These are phyloP conservation scores for Sebastes vulpes DNA, from an alignment of 2,797 vertebrate species.

Conservation along the genomic window DNA sequence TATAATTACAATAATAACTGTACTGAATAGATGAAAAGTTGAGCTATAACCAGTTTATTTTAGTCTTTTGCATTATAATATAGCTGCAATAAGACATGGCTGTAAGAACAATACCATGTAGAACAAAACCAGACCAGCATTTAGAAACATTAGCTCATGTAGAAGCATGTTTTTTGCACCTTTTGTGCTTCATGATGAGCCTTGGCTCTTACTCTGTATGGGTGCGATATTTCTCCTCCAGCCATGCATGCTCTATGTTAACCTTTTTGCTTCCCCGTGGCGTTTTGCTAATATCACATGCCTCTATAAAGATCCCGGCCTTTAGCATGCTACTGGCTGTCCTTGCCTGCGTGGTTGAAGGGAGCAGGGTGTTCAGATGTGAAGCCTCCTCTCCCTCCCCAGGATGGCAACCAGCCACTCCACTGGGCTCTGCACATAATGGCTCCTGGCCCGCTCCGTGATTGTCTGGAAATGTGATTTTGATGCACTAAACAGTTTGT, in stretches of 20 bases:
- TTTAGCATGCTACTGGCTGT: constrained; percentile 45
- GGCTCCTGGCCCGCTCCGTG: constrained; percentile 62
- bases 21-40: neutral
- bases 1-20: neutral
- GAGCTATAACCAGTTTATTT: neutral
- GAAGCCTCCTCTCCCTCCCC: constrained; percentile 39
- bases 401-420: constrained; percentile 66
- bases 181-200: neutral
- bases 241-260: constrained; percentile 41
- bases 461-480: constrained; percentile 82
- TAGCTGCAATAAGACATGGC: neutral
- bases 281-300: constrained; percentile 51
- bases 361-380: constrained; percentile 50
- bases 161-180: neutral
- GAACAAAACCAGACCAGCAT: neutral
- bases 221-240: constrained; percentile 12
- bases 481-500: constrained; percentile 81
- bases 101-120: neutral
- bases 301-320: constrained; percentile 51
- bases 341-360: constrained; percentile 40
- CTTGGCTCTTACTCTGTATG: constrained; percentile 8
- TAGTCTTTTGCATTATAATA: neutral
- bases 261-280: constrained; percentile 58
- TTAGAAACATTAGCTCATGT: neutral
- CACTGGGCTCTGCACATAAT: constrained; percentile 54